phyloP scores from a whole-genome alignment of 2,888 invertebrate species.

The Sinohyriopsis cumingii region DNA sequence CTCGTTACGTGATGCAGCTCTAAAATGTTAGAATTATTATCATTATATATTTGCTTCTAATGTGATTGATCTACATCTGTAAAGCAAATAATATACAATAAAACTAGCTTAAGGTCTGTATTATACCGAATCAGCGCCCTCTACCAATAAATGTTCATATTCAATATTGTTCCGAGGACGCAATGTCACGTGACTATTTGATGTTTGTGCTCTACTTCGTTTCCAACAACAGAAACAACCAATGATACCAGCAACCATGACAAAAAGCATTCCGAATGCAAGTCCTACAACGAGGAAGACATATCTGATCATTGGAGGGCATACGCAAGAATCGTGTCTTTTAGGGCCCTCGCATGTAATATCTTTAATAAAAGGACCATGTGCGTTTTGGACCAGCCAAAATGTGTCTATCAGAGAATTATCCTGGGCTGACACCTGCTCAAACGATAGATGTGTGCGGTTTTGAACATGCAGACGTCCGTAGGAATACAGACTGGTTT shows the following conservation, averaged over 20 bases:
- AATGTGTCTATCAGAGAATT: slow-evolving; percentile 40
- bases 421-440: slow-evolving; percentile 33
- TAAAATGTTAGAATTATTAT: no score
- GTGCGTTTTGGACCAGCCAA: slow-evolving; percentile 43
- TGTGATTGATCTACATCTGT: no score
- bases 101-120: no score
- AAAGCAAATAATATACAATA: no score
- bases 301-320: slow-evolving; percentile 30
- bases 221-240: slow-evolving; percentile 7
- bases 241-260: slow-evolving; percentile 1
- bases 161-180: no score
- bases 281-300: slow-evolving; percentile 18
- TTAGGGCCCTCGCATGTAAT: slow-evolving; percentile 18
- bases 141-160: no score
- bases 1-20: no score
- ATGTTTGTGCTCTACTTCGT: neutral
- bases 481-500: slow-evolving; percentile 28
- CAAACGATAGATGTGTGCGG: slow-evolving; percentile 48
- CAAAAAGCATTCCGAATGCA: neutral
- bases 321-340: slow-evolving; percentile 22
- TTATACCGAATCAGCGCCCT: no score
- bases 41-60: no score
- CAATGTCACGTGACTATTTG: neutral
- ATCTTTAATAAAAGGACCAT: slow-evolving; percentile 33
- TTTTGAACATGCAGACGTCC: slow-evolving; percentile 48